These are phyloP conservation scores for Pitta sordida DNA, from an alignment of 2,113 vertebrate genomes.

Conservation along the genomic window DNA sequence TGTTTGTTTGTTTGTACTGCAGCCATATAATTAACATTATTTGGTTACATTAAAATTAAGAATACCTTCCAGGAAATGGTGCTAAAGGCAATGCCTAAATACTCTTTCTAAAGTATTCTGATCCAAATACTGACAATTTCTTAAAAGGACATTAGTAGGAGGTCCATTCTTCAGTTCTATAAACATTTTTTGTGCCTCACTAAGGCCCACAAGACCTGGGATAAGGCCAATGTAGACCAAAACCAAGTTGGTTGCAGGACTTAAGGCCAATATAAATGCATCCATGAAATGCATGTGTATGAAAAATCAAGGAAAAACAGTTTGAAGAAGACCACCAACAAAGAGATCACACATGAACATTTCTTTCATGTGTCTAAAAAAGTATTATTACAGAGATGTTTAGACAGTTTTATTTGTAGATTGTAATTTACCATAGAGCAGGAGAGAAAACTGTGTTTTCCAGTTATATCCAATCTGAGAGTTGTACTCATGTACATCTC, in stretches of 20 bases:
- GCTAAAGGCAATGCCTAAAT: not conserved
- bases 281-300: not conserved
- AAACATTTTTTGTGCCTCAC: constrained; percentile 17
- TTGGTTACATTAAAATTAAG: not conserved
- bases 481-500: not conserved
- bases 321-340: constrained; percentile 40
- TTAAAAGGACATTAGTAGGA: constrained; percentile 20
- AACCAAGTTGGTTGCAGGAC: not conserved
- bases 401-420: not conserved
- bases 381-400: not conserved
- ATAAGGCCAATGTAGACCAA: constrained; percentile 35
- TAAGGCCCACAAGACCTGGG: constrained; percentile 11
- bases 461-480: accelerated
- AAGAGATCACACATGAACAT: not conserved
- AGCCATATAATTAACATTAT: not conserved
- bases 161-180: constrained; percentile 14
- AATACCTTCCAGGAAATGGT: not conserved
- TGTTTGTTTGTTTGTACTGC: not conserved
- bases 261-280: constrained; percentile 36
- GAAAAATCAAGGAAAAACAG: not conserved
- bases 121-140: not conserved
- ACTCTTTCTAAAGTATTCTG: not conserved
- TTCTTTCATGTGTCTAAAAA: not conserved
- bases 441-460: not conserved
- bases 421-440: not conserved